Conservation (phyloP, 2,113 vertebrate species). For the Jacana jacana region DNA sequence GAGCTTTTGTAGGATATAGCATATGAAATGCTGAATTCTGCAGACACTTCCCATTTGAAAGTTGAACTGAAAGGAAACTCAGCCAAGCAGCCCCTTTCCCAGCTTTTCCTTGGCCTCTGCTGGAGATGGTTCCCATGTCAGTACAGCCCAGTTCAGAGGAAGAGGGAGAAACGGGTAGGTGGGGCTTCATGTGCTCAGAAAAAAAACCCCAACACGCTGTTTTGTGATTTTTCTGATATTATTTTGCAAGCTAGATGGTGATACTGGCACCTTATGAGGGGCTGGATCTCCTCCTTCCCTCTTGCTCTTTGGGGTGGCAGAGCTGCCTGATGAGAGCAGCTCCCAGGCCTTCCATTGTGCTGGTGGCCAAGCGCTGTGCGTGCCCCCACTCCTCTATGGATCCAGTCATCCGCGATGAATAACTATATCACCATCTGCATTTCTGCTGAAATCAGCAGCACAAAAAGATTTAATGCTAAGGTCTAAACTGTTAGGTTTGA, state of each 20-base stretch:
- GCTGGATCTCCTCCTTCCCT: not conserved
- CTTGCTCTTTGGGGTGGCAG: not conserved
- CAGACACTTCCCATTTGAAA: not conserved
- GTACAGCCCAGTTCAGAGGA: not conserved
- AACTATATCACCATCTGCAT: not conserved
- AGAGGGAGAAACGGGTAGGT: not conserved
- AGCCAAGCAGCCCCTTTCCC: not conserved
- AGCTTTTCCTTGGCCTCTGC: not conserved
- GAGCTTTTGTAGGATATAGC: not conserved
- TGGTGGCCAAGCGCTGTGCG: not conserved
- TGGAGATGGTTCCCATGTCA: not conserved
- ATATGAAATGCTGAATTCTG: not conserved
- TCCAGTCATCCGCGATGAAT: not conserved
- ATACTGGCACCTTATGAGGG: not conserved
- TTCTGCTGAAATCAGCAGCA: conserved; percentile 14
- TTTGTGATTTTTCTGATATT: too few relatives aligned
- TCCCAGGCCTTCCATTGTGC: not conserved
- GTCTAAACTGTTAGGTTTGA: not conserved
- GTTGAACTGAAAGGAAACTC: not conserved
- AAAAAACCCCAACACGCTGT: too few relatives aligned
- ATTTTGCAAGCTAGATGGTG: not conserved
- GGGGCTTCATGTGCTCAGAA: not conserved
- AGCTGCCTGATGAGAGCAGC: not conserved
- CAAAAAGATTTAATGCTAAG: not conserved
- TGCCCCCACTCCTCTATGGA: not conserved